Percentiles rank a stretch among this genome's conserved stretches.
Conservation (phyloP, 2,113 vertebrate species). For the Cariama cristata region DNA sequence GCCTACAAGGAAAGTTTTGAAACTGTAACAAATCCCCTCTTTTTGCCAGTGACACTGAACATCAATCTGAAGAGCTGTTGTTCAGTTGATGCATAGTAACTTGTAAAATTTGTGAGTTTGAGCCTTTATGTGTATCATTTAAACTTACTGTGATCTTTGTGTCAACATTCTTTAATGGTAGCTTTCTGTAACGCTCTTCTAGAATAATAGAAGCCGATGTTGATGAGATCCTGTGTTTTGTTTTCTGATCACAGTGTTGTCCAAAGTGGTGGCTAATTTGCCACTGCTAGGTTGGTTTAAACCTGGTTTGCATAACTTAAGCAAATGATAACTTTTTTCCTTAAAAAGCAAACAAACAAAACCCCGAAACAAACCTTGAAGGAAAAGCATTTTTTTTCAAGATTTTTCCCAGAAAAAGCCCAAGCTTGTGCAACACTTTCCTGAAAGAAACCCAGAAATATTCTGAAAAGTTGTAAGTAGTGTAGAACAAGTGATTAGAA, state of each 20-base stretch:
- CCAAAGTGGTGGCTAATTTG: neutral
- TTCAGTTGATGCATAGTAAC: neutral
- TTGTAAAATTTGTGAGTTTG: neutral
- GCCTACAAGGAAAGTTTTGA: neutral
- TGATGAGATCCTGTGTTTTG: neutral
- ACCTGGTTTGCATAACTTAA: neutral
- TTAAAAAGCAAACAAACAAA: neutral
- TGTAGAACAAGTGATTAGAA: neutral
- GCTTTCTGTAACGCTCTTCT: neutral
- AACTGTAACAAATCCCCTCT: neutral
- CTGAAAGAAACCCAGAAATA: neutral
- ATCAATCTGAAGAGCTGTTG: neutral
- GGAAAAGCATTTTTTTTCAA: neutral
- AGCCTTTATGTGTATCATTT: neutral
- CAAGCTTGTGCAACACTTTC: neutral
- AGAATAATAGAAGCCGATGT: neutral
- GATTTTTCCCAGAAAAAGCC: neutral
- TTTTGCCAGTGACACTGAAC: neutral
- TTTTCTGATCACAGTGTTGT: neutral
- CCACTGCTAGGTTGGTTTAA: neutral
- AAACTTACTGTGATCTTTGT: neutral
- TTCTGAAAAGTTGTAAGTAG: neutral
- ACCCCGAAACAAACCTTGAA: neutral
- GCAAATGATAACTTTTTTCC: neutral
- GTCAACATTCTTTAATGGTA: neutral